Base-by-base conservation (phyloP, 2,888 invertebrate species). In the Rhaphigaster nebulosa region DNA sequence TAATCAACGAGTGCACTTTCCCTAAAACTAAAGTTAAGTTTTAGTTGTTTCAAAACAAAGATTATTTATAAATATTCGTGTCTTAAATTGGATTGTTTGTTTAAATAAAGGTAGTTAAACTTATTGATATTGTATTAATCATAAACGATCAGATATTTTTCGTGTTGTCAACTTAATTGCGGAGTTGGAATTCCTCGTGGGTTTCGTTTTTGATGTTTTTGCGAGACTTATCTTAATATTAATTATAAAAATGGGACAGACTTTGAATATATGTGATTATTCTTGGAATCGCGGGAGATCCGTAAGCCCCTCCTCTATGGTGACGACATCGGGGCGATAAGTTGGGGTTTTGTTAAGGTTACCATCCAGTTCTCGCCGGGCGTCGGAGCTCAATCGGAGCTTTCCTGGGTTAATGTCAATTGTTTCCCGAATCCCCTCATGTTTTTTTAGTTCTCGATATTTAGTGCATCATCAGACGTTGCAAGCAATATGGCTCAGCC, bases 171-270 rank as follows among this genome's bases (percentile, higher is more conserved):
- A 29, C 0, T 29, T 29, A 2, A 65, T 13, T 29, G 29, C 15
- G 13, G 12, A 29, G 29, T 65, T 29, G 13, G 15, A 5, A 65
- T 15, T 13, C 10, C 1, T 29, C 20, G 20, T 20, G 20, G 70
- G 34, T 34, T 34, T 70, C 1, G 12, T 70, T 4, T 70, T 0
- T 4, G 70, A 6, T 34, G 20, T 70, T 70, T 70, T 65, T 12
- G n/a, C 65, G 29, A 65, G 29, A 15, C 65, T 65, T 65, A 65
- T 65, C 65, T 20, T 6, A 20, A 34, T 34, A 70, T 70, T 34
- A 70, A 70, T 70, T 34, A 34, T 70, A 70, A 70, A 70, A 70
- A 70, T 70, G 34, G 70, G 34, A 26, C 70, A 70, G 70, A 70
- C 6, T 70, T 70, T 34, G 34, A 70, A 70, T 70, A 70, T 70